phyloP scores from a whole-genome alignment of 1,140 invertebrate genomes.

The Potamilus streckersoni region DNA sequence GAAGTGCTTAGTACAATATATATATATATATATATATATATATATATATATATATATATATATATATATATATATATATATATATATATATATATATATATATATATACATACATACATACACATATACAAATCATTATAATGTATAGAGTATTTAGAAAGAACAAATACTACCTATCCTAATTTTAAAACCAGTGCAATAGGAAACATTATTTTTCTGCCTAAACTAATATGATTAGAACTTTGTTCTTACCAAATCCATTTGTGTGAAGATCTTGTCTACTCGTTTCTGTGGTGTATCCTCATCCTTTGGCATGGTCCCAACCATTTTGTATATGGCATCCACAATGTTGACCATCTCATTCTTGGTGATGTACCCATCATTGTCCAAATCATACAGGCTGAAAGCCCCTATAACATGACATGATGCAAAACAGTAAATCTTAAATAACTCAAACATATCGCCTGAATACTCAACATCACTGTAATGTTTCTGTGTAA shows the following conservation, averaged over 20 bases:
- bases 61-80: too few relatives aligned
- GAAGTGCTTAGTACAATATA: too few relatives aligned
- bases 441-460: too few relatives aligned
- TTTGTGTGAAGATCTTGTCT: constrained; percentile 70
- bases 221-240: background rate
- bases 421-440: constrained; percentile 20
- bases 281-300: constrained; percentile 75
- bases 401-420: constrained; percentile 90
- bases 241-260: constrained; percentile 71
- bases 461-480: too few relatives aligned
- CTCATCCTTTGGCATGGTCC: constrained; percentile 90
- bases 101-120: too few relatives aligned
- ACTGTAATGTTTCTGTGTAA: too few relatives aligned
- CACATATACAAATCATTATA: too few relatives aligned
- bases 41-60: too few relatives aligned
- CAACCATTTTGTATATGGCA: constrained; percentile 99
- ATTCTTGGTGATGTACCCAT: constrained; percentile 96
- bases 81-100: too few relatives aligned
- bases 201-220: background rate
- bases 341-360: constrained; percentile 99
- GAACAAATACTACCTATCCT: background rate
- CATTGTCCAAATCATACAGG: constrained; percentile 97
- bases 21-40: too few relatives aligned
- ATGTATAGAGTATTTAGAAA: background rate
- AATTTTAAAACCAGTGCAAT: too few relatives aligned